Evolutionary conservation across 2,888 invertebrate species (phyloP), one percentile per base, ranked within the genome.

Genomic region (Xanthorhoe designata): DNA sequence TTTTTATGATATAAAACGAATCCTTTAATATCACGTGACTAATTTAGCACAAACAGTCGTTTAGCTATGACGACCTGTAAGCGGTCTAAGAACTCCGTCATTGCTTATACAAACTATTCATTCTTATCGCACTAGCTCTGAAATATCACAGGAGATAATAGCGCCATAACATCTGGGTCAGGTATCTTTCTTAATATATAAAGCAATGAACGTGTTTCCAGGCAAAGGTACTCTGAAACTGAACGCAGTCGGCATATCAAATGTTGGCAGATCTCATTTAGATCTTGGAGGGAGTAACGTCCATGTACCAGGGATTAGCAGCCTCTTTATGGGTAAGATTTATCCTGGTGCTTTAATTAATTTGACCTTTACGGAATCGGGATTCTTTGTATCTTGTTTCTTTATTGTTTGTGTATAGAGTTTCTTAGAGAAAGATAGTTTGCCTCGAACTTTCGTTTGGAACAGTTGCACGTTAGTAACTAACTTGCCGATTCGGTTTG

Each of bases 171-270:
- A 42, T 42, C 38, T 13, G 13, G 38, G 8, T 10, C 35, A 35
- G 3, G 13, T 2, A 52, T 29, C 15, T 29, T 13, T 7, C 32
- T 32, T 32, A 7, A 32, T 24, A 24, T 13, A 24, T 62, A 42
- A 55, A 49, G 35, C 10, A 29, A 55, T 15, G 32, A 15, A 49
- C 65, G 53, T 68, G 47, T 72, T 79, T 82, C 66, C 77, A 91
- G 90, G 86, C n/a, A 89, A 83, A 70, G 80, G 79, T 29, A 74
- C 74, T 49, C 76, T 91, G 69, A 85, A 83, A 72, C 63, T 91
- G 56, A 83, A 89, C 69, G 83, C 87, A 17, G 75, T 78, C 8
- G 91, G 91, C 72, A 87, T 91, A 77, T 89, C 90, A 47, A 90
- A 91, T 77, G 76, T 91, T 70, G 91, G 91, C 0, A 84, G 81